Evolutionary conservation across 2,888 invertebrate genomes (phyloP), one percentile per base, ranked within the genome.

Genomic region (Agrochola litura): DNA sequence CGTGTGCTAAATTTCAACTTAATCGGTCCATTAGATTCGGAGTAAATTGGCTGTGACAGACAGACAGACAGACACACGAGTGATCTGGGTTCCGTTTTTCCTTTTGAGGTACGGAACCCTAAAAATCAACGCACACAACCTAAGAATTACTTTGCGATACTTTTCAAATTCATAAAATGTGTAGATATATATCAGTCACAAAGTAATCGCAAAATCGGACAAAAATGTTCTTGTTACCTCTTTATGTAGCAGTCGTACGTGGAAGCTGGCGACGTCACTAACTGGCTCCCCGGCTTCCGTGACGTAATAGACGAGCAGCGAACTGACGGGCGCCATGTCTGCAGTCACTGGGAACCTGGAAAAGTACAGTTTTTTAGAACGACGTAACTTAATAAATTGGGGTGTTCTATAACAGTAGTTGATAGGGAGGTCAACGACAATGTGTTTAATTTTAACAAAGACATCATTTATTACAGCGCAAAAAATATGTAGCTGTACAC

Each of bases 271-370:
- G 22, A 97, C 97, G 90, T 98, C 98, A 89, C 97, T 97, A 83
- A 98, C 97, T 0, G 97, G 97, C 87, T 98, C 97, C 0, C 97
- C 97, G 56, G 97, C 97, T 71, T 97, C 97, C 0, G 97, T 97
- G 73, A 97, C 97, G 94, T 97, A 98, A 92, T 98, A 98, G 19
- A 97, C 97, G 68, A 98, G 96, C 37, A 98, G 94, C 58, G 97
- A 97, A 91, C 97, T 98, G 79, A 97, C 97, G 2, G 98, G 97
- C 1, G 98, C 98, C 98, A 98, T 98, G 84, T 97, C 97, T 37
- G 97, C 97, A 79, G 97, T 96, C 76, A 98, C 97, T 0, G 97
- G 97, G 92, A 98, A 98, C 91, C 98, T 98, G 96, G 14, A 70
- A 83, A 76, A 43, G 22, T 0, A 54, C 30, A 2, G 25, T 6